Base-by-base conservation (phyloP, 2,888 invertebrate species). In the Lamproptera curius region DNA sequence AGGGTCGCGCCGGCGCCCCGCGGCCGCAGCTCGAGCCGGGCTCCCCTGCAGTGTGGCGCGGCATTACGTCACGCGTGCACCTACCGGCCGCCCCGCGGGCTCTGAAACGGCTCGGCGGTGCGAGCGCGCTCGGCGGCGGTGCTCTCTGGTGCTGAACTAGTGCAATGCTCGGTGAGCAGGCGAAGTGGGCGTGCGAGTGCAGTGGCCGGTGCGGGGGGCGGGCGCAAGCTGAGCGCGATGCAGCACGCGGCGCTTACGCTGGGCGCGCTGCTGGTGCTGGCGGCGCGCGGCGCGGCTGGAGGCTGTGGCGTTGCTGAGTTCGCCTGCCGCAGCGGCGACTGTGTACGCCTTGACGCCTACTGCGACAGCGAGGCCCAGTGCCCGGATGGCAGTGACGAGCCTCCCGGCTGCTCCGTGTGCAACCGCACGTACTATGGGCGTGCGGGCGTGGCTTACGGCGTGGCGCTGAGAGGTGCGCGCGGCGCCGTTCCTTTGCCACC, bases 401-500 rank as follows among this genome's bases (percentile, higher is more conserved):
- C 95, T 42, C 84, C 91, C 54, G 91, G 91, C 72, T 95, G 95
- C 76, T 92, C 89, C 91, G 93, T 92, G 56, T 97, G 97, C 88
- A 97, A 97, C 87, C 91, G 96, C 68, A 97, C 97, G 42, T 96
- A 96, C 83, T 96, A 96, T 80, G 97, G 96, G 9, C 94, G 93
- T 69, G 92, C 93, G 59, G 95, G 95, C 60, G 91, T 92, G 67
- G 95, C 94, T 42, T 95, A 95, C 88, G 91, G 93, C 65, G 87
- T 97, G 74, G 91, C 91, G 61, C 91, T 96, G 69, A 91, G 92
- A 61, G 91, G 92, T 62, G 92, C 94, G 42, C 92, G 92, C 94
- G 61, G 90, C 95, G 65, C 96, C 96, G 26, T 96, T 95, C 82
- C 90, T 95, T 54, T 97, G 97, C 80, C 95, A 95, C 81, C 90